Evolutionary conservation across 2,888 invertebrate species (phyloP).

Genomic region (Bembecia ichneumoniformis): DNA sequence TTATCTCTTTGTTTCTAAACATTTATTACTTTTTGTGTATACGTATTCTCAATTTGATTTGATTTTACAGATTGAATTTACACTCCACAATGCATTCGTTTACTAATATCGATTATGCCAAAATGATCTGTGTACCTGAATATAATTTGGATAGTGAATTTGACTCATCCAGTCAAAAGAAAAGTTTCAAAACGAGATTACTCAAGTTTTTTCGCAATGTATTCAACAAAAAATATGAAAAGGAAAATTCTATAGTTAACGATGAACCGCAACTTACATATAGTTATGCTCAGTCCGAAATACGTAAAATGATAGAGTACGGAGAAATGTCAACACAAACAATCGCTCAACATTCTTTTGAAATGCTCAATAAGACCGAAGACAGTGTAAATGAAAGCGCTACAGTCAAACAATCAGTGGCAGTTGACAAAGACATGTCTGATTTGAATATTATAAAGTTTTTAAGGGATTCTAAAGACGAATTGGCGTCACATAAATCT

Average conservation of each 20-base stretch:
- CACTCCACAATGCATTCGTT: slow-evolving; percentile 53
- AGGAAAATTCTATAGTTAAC: too few species aligned
- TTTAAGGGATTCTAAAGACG: slow-evolving; percentile 21
- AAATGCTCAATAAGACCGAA: slow-evolving; percentile 16
- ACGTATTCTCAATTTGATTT: slow-evolving; percentile 1
- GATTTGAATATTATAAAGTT: slow-evolving; percentile 41
- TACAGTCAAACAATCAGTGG: slow-evolving; percentile 9
- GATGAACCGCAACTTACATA: slow-evolving; percentile 13
- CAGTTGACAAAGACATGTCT: neutral
- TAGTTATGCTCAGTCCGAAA: slow-evolving; percentile 35
- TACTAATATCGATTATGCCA: slow-evolving; percentile 22
- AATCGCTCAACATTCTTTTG: slow-evolving; percentile 31
- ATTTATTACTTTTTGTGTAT: neutral
- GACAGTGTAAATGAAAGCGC: slow-evolving; percentile 6
- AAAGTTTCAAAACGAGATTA: too few species aligned
- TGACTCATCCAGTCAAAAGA: too few species aligned
- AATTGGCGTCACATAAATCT: neutral
- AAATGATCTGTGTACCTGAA: too few species aligned
- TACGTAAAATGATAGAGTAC: slow-evolving; percentile 25
- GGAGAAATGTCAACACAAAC: slow-evolving; percentile 43
- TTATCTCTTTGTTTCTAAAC: neutral
- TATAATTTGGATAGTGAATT: too few species aligned
- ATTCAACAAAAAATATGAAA: too few species aligned
- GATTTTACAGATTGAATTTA: slow-evolving; percentile 41
- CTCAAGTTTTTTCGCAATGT: too few species aligned